Evolutionary conservation across 2,888 invertebrate species (phyloP).

Genomic region (Idaea dimidiata): DNA sequence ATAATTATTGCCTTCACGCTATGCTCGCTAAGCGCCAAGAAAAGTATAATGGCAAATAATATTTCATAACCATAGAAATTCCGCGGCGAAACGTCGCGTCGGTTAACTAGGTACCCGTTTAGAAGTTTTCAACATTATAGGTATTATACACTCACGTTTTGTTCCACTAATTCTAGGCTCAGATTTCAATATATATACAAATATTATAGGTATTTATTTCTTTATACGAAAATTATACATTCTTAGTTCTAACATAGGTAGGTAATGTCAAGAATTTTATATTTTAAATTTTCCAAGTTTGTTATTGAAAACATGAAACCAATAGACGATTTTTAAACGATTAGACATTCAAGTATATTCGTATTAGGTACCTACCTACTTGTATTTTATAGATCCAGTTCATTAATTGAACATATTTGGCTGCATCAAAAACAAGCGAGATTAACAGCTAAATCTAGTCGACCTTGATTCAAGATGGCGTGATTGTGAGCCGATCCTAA

Average conservation of each 20-base stretch:
- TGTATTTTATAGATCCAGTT: background rate
- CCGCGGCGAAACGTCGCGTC: constrained; percentile 7
- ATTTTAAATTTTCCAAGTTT: too few relatives aligned
- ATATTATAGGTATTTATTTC: too few relatives aligned
- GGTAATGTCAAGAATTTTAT: too few relatives aligned
- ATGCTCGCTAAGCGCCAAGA: constrained; percentile 29
- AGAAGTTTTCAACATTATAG: too few relatives aligned
- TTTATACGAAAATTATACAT: too few relatives aligned
- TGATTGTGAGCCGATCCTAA: constrained; percentile 41
- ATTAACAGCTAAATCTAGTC: constrained; percentile 21
- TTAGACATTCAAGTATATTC: background rate
- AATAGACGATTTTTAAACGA: background rate
- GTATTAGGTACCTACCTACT: background rate
- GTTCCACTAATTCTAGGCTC: too few relatives aligned
- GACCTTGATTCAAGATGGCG: constrained; percentile 50
- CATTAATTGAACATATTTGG: background rate
- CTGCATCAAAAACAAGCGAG: constrained; percentile 1
- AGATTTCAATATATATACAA: too few relatives aligned
- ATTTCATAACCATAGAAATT: constrained; percentile 31
- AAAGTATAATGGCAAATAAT: constrained; percentile 34
- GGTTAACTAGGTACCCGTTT: background rate
- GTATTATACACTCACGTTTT: too few relatives aligned
- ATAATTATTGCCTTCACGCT: constrained; percentile 39
- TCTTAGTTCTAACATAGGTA: too few relatives aligned
- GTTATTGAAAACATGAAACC: too few relatives aligned